Percentiles rank a stretch among this genome's conserved stretches.
phyloP scores from a whole-genome alignment of 1,140 invertebrate genomes.

The Battus philenor region DNA sequence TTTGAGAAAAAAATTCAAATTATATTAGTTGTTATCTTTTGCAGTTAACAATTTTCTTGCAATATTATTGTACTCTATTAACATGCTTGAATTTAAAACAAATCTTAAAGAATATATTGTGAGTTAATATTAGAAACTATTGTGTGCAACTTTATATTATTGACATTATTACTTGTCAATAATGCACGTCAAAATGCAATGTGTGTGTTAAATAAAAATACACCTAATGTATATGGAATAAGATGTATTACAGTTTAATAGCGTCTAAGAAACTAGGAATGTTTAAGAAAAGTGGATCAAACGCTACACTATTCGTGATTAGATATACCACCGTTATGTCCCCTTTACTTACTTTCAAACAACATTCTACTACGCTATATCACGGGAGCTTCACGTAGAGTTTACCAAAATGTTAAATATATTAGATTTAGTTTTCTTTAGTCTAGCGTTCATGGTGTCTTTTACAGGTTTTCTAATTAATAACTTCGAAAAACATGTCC shows the following conservation, averaged over 20 bases:
- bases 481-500: slow-evolving; percentile 79
- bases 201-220: too few relatives aligned
- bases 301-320: slow-evolving; percentile 1
- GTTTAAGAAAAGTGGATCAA: slow-evolving; percentile 8
- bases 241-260: not conserved
- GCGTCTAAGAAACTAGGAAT: not conserved
- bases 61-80: too few relatives aligned
- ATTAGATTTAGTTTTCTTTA: slow-evolving; percentile 76
- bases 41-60: too few relatives aligned
- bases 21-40: too few relatives aligned
- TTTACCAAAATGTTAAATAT: slow-evolving; percentile 71
- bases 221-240: too few relatives aligned
- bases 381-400: not conserved
- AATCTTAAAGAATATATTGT: too few relatives aligned
- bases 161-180: too few relatives aligned
- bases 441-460: slow-evolving; percentile 67
- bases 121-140: too few relatives aligned
- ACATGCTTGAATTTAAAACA: too few relatives aligned
- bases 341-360: slow-evolving; percentile 16
- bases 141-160: too few relatives aligned
- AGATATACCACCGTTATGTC: slow-evolving; percentile 22
- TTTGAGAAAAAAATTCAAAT: too few relatives aligned
- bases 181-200: too few relatives aligned
- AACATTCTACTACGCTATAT: slow-evolving; percentile 1
- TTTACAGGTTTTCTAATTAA: slow-evolving; percentile 78